Base-by-base conservation (phyloP, 2,113 vertebrate species). In the Microcebus ravelobensis region DNA sequence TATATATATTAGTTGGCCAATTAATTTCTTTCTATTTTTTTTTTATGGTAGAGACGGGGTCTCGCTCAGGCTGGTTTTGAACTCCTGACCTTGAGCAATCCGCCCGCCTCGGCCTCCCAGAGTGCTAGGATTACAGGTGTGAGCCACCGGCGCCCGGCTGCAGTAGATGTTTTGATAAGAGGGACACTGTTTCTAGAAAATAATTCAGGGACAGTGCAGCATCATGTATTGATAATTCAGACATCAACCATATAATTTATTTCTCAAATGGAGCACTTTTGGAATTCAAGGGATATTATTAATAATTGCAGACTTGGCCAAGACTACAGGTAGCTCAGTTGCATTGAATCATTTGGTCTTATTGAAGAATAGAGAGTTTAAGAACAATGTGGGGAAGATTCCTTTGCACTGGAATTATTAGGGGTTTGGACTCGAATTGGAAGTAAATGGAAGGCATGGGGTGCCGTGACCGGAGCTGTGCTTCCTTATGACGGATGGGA, bases 301-400 rank as follows among this genome's bases (percentile, higher is more conserved):
- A 68, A 25, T 11, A 59, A 23, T 1, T 65, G 18, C 11, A 92
- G 59, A 67, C 25, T 27, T 29, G 34, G 31, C 20, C 52, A 90
- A 63, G 29, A 6, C 5, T 20, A 36, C 59, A 63, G 29, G 20
- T 10, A 93, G 6, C 1, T 8, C 15, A 18, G 8, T 14, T 8
- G 0, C 6, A 1, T 7, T 17, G 9, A 17, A 2, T 36, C 79
- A 57, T 0, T n/a, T 12, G 48, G 36, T 31, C n/a, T 59, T 48
- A 21, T 0, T 20, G 36, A 73, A 59, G 15, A 74, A 18, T 0
- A 23, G 3, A 34, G 1, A 39, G 11, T 15, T 0, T 74, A 27
- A 77, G 4, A 74, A 18, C 36, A 55, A 77, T 34, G 23, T 3
- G 39, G 10, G 34, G 39, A 76, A 5, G n/a, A 48, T 48, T 59